A percentile compares a stretch with the other conserved stretches of the same genome.
phyloP scores from a whole-genome alignment of 2,888 invertebrate genomes.

The Hydroisotoma schaefferi region DNA sequence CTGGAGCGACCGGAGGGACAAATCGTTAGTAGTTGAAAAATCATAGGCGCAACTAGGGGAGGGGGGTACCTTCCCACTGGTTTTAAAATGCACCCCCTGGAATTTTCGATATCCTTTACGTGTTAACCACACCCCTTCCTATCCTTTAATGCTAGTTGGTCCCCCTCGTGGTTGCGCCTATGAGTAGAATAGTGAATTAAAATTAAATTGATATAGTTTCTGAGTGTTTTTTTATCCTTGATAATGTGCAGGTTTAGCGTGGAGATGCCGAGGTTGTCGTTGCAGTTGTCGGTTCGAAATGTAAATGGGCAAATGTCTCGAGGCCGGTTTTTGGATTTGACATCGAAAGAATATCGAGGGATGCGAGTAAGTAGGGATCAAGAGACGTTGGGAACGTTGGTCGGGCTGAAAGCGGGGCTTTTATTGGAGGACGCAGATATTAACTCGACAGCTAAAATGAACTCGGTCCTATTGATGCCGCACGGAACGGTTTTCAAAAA shows the following conservation, averaged over 20 bases:
- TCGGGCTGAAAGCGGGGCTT: slow-evolving; percentile 22
- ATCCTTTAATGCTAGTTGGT: no score
- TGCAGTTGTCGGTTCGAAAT: slow-evolving; percentile 1
- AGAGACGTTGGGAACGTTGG: slow-evolving; percentile 12
- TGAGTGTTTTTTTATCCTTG: no score
- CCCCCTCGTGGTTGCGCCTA: no score
- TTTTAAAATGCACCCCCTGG: no score
- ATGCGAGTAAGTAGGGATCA: slow-evolving; percentile 17
- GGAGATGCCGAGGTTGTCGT: slow-evolving; percentile 16
- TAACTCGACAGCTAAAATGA: slow-evolving; percentile 6
- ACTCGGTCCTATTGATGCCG: slow-evolving; percentile 21
- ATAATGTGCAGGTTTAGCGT: background rate
- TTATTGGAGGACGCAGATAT: slow-evolving; percentile 24
- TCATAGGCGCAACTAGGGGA: no score
- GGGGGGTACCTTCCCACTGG: no score
- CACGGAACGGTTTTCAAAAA: slow-evolving; percentile 8
- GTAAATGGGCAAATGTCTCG: background rate
- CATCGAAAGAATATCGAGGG: slow-evolving; percentile 22
- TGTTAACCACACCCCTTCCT: no score
- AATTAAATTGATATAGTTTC: no score
- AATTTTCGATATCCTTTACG: no score
- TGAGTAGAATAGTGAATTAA: no score
- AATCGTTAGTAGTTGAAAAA: background rate
- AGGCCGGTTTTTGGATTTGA: slow-evolving; percentile 1
- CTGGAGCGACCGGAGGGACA: background rate